Evolutionary conservation across 2,797 vertebrate species (phyloP).

Genomic region (Gadopsis marmoratus): DNA sequence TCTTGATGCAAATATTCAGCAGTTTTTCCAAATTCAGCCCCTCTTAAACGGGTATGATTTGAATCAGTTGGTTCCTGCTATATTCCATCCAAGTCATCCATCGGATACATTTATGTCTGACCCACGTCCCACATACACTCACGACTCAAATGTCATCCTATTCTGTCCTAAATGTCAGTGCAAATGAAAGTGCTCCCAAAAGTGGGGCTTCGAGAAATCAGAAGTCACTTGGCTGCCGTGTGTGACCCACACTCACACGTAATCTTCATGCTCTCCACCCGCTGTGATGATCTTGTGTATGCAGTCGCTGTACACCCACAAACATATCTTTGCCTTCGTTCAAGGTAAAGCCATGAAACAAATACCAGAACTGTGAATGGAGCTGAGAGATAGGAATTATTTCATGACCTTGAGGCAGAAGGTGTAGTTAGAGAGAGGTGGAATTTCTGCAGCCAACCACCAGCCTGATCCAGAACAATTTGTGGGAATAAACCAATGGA

Average conservation of each 20-base stretch:
- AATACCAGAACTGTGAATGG: conserved; percentile 16
- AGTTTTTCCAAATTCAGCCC: neutral
- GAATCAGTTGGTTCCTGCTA: conserved; percentile 9
- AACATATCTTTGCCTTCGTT: neutral
- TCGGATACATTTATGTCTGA: conserved; percentile 55
- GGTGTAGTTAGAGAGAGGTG: neutral
- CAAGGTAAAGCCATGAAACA: conserved; percentile 20
- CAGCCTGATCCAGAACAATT: neutral
- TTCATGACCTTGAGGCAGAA: conserved; percentile 31
- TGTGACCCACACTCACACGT: conserved; percentile 34
- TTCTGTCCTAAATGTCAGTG: conserved; percentile 78
- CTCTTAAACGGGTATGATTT: conserved; percentile 7
- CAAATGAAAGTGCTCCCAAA: conserved; percentile 63
- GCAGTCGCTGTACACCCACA: conserved; percentile 11
- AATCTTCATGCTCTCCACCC: conserved; percentile 20
- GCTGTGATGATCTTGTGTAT: conserved; percentile 22
- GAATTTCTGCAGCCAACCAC: neutral
- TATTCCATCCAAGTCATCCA: conserved; percentile 27
- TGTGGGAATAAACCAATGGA: neutral
- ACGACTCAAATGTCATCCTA: conserved; percentile 74
- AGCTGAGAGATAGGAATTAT: neutral
- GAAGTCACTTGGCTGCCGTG: conserved; percentile 39
- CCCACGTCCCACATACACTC: conserved; percentile 40
- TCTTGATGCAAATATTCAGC: conserved; percentile 2
- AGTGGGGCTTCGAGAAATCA: conserved; percentile 39